Conservation (phyloP, 2,797 vertebrate genomes). For the Hylomyscus alleni region DNA sequence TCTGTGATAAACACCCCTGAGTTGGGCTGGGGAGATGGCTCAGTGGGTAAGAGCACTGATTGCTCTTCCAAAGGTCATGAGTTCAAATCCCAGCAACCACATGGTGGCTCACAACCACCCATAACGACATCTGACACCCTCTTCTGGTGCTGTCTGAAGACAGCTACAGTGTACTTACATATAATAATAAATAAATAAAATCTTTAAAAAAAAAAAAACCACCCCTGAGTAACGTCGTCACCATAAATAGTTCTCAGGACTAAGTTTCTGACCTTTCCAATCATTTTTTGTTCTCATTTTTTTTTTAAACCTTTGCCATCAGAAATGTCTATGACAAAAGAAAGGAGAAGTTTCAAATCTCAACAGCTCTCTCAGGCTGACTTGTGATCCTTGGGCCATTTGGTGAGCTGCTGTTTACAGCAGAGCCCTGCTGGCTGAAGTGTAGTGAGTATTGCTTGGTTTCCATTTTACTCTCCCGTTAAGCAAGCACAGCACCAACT, state of each 20-base stretch:
- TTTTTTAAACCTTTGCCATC: background rate
- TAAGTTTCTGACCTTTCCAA: constrained; percentile 31
- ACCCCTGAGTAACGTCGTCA: background rate
- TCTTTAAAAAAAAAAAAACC: no score
- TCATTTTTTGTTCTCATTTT: constrained; percentile 32
- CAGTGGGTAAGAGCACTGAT: no score
- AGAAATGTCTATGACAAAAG: background rate
- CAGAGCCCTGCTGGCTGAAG: background rate
- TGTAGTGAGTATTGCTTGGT: background rate
- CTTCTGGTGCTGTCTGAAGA: no score
- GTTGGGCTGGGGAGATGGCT: no score
- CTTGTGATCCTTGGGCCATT: background rate
- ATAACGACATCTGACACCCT: no score
- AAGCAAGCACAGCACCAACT: background rate
- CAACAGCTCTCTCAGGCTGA: constrained; percentile 33
- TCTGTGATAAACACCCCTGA: background rate
- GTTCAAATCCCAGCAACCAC: no score
- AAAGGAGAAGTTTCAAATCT: background rate
- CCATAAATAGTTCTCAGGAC: background rate
- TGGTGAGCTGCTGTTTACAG: constrained; percentile 21
- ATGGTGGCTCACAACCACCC: no score
- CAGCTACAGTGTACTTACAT: no score
- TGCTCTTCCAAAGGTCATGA: no score
- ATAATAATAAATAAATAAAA: no score
- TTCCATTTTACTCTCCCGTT: constrained; percentile 59